phyloP scores from a whole-genome alignment of 2,888 invertebrate genomes.

The Troides aeacus region DNA sequence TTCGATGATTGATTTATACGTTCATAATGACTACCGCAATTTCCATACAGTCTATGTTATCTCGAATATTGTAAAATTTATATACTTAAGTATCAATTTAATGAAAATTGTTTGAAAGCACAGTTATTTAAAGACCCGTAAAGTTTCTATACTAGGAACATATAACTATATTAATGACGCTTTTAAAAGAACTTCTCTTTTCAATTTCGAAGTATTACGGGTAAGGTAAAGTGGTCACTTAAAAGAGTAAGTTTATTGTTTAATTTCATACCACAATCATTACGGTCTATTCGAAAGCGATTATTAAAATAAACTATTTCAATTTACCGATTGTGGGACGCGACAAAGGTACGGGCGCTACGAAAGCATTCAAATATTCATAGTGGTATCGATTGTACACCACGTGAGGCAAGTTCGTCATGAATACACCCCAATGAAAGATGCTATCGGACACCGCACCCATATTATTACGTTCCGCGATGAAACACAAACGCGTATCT shows the following conservation, averaged over 20 bases:
- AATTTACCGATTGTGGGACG: slow-evolving; percentile 57
- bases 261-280: slow-evolving; percentile 16
- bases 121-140: no score
- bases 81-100: no score
- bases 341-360: slow-evolving; percentile 54
- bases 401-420: slow-evolving; percentile 41
- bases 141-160: background rate
- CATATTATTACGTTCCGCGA: slow-evolving; percentile 56
- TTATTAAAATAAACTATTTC: slow-evolving; percentile 62
- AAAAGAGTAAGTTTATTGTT: slow-evolving; percentile 2
- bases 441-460: slow-evolving; percentile 70
- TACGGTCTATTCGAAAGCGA: slow-evolving; percentile 31
- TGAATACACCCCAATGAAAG: slow-evolving; percentile 67
- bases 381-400: slow-evolving; percentile 62
- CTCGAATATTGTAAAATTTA: no score
- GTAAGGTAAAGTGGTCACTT: background rate
- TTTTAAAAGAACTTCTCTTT: background rate
- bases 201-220: background rate
- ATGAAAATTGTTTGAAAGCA: no score
- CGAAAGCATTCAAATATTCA: slow-evolving; percentile 73
- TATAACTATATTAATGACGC: background rate
- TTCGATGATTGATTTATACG: no score
- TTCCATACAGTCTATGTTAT: no score
- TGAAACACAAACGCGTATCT: slow-evolving; percentile 52
- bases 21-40: no score